Base-by-base conservation (phyloP, 2,797 vertebrate species). In the Columba guinea region DNA sequence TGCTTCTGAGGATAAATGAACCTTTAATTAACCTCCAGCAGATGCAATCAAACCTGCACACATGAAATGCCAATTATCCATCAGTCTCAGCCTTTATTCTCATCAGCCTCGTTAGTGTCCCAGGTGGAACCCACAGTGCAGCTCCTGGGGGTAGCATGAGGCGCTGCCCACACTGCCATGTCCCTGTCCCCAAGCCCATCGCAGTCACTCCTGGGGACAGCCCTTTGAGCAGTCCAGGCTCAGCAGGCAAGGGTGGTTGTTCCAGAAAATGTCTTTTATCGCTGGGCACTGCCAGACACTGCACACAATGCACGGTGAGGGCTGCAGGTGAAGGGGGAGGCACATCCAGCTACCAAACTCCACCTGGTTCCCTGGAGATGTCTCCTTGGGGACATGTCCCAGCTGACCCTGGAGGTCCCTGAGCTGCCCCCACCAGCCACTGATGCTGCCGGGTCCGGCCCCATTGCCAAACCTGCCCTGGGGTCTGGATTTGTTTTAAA, bases 271-370 rank as follows among this genome's bases (percentile, higher is more conserved):
- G 3, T 30, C 60, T 19, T 2, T 11, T 46, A 8, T 9, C 3
- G 5, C 52, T 8, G n/a, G 8, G 62, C n/a, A 4, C 21, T 8
- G 52, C 39, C 52, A 21, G 63, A 8, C 27, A 1, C 9, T 2
- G 5, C n/a, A 6, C 13, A 0, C 2, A 22, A 16, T 2, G 24
- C 19, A 4, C 2, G 76, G 41, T 9, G 41, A 35, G 46, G 46
- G 46, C 55, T 41, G 65, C 30, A 8, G 65, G 46, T 2, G 8
- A 37, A 34, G 32, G 46, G 53, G 14, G 2, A 8, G 41, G 41
- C 1, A 2, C 64, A 18, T n/a, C 34, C 34, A 11, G 34, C 44
- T n/a, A 4, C 65, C 24, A 0, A 16, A 30, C 22, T 24, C 65
- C 65, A 15, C 1, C 19, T 5, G 23, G 14, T 10, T 27, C 30